Evolutionary conservation across 2,113 vertebrate genomes (phyloP).

Genomic region (Neodontobutis hainanensis): DNA sequence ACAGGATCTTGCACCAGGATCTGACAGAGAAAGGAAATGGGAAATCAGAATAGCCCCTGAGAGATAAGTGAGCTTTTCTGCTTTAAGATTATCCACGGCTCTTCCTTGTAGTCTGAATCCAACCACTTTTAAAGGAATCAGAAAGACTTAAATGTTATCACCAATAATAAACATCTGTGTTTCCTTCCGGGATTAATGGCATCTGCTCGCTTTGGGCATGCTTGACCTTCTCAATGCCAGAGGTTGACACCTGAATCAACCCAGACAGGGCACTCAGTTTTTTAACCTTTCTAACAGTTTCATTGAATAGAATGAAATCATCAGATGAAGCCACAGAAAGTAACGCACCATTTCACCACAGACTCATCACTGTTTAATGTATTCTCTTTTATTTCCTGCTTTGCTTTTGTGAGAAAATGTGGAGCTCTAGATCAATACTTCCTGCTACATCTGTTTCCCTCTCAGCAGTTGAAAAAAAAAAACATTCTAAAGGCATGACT

Average conservation of each 20-base stretch:
- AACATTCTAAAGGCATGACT: background rate
- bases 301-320: background rate
- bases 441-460: background rate
- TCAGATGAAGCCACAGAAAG: background rate
- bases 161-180: background rate
- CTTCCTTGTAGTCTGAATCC: constrained; percentile 9
- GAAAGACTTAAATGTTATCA: background rate
- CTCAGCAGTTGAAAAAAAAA: background rate
- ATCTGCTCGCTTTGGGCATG: background rate
- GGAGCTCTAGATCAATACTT: constrained; percentile 24
- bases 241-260: background rate
- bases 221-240: background rate
- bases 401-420: constrained; percentile 10
- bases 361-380: constrained; percentile 13
- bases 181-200: background rate
- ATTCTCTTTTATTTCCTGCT: constrained; percentile 21
- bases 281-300: background rate
- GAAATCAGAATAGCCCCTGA: constrained; percentile 37
- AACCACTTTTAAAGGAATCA: constrained; percentile 7
- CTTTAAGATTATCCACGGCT: constrained; percentile 14
- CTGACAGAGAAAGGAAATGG: constrained; percentile 34
- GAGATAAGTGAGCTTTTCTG: constrained; percentile 41
- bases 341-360: constrained; percentile 2
- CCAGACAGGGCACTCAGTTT: background rate
- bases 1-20: constrained; percentile 36